These are phyloP conservation scores for Cydia pomonella DNA, from an alignment of 1,140 invertebrate genomes.

Conservation along the genomic window DNA sequence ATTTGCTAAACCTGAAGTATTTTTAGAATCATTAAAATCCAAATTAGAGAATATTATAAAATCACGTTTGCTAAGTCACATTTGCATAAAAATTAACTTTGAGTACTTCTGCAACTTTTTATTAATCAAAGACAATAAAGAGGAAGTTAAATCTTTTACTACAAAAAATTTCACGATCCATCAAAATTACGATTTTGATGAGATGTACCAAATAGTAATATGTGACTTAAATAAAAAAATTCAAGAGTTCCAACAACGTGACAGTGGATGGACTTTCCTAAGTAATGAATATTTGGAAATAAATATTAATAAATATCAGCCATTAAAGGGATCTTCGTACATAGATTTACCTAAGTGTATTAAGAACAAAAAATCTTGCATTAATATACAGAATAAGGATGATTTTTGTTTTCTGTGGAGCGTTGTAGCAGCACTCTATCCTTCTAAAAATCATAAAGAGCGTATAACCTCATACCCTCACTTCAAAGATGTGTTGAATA, in stretches of 20 bases:
- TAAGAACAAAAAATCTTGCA: background rate
- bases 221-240: background rate
- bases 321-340: background rate
- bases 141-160: conserved; percentile 18
- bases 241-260: conserved; percentile 17
- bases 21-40: background rate
- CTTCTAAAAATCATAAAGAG: background rate
- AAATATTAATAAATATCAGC: conserved; percentile 31
- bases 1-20: conserved; percentile 5
- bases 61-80: background rate
- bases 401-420: conserved; percentile 25
- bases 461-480: conserved; percentile 16
- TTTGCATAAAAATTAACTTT: conserved; percentile 13
- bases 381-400: conserved; percentile 29
- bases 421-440: conserved; percentile 11
- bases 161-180: conserved; percentile 13
- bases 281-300: conserved; percentile 9
- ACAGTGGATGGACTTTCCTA: conserved; percentile 20
- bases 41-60: conserved; percentile 10
- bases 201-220: background rate
- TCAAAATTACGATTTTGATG: background rate
- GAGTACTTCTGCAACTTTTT: conserved; percentile 19
- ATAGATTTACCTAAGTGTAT: conserved; percentile 6
- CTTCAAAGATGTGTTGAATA: background rate
- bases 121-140: conserved; percentile 3